Conservation (phyloP, 2,113 vertebrate species). For the Drymodes brunneopygia region DNA sequence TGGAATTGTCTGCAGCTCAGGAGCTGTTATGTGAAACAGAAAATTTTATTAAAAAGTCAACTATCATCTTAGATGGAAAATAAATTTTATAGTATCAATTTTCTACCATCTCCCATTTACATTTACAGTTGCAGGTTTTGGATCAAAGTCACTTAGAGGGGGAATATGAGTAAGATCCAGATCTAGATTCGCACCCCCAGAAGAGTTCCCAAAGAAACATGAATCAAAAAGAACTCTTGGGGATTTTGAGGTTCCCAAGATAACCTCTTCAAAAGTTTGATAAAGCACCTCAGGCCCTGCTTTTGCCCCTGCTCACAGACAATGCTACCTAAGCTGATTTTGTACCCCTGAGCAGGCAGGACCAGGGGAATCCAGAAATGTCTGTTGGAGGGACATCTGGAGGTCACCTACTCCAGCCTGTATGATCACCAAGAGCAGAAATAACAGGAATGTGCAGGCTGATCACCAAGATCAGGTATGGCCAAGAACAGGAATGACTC, state of each 20-base stretch:
- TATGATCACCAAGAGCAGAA: background rate
- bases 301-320: background rate
- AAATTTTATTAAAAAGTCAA: background rate
- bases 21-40: background rate
- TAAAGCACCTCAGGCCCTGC: background rate
- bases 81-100: background rate
- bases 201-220: background rate
- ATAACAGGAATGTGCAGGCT: background rate
- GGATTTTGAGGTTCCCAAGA: accelerated
- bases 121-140: background rate
- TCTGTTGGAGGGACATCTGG: background rate
- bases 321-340: background rate
- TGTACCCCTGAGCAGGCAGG: background rate
- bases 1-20: background rate
- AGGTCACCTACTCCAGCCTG: background rate
- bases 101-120: background rate
- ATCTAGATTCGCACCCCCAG: background rate
- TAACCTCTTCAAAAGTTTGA: background rate
- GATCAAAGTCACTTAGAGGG: background rate
- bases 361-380: background rate
- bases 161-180: accelerated
- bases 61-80: background rate
- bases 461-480: background rate
- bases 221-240: background rate
- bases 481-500: background rate